Conservation (phyloP, 1,140 invertebrate species). For the Drosophila rufa region DNA sequence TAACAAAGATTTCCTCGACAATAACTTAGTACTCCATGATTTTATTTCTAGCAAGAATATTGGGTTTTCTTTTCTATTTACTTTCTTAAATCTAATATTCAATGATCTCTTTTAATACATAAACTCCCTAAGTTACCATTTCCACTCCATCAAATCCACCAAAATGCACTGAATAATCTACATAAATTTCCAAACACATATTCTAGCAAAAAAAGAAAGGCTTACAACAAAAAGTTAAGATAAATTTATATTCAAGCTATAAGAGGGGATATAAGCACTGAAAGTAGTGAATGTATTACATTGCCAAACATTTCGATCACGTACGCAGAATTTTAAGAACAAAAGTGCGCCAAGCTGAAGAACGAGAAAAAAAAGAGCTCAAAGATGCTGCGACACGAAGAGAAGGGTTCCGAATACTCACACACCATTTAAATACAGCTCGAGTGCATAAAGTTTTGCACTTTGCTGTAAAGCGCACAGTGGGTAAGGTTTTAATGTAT, state of each 20-base stretch:
- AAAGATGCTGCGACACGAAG: slow-evolving; percentile 47
- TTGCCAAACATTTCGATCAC: slow-evolving; percentile 59
- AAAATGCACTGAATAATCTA: slow-evolving; percentile 43
- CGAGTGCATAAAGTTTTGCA: slow-evolving; percentile 55
- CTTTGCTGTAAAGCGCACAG: slow-evolving; percentile 9
- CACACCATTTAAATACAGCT: slow-evolving; percentile 59
- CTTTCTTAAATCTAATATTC: neutral
- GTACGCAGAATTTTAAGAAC: slow-evolving; percentile 58
- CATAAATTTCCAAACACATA: slow-evolving; percentile 32
- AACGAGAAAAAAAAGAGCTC: slow-evolving; percentile 24
- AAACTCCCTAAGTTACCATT: slow-evolving; percentile 5
- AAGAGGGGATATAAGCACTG: slow-evolving; percentile 28
- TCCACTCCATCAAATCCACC: slow-evolving; percentile 26
- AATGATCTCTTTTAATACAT: too few species aligned
- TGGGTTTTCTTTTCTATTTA: neutral
- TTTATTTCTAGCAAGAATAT: neutral
- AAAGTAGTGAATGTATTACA: slow-evolving; percentile 47
- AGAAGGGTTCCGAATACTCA: slow-evolving; percentile 44
- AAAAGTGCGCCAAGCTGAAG: slow-evolving; percentile 41
- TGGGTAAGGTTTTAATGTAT: neutral
- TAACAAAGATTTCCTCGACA: neutral
- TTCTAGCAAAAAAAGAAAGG: slow-evolving; percentile 3
- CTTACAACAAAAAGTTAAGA: slow-evolving; percentile 8
- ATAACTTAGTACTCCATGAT: neutral
- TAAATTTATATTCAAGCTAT: slow-evolving; percentile 38